Evolutionary conservation across 2,113 vertebrate genomes (phyloP).

Genomic region (Murina feae): DNA sequence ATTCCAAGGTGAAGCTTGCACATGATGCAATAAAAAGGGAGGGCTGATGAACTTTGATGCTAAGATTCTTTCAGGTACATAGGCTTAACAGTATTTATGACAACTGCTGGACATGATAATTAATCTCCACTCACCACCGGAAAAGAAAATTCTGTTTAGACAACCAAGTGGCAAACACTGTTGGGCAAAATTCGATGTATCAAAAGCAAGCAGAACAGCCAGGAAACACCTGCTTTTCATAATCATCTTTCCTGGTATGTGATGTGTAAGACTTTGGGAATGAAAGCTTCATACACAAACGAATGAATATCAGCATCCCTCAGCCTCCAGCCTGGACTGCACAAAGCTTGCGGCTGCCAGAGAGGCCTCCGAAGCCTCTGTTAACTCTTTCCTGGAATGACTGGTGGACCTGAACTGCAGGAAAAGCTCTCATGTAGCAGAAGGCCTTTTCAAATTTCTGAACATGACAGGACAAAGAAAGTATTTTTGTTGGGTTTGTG

Average conservation of each 20-base stretch:
- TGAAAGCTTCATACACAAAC: conserved; percentile 52
- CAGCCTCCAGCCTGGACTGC: neutral
- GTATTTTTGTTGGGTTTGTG: neutral
- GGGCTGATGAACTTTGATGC: neutral
- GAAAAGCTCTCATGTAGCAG: neutral
- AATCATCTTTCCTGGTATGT: conserved; percentile 50
- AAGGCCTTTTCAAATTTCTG: conserved; percentile 44
- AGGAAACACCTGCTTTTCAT: conserved; percentile 45
- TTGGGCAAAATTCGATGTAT: conserved; percentile 12
- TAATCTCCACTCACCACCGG: neutral
- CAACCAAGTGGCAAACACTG: conserved; percentile 22
- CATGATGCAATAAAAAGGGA: neutral
- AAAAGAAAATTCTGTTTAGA: conserved; percentile 41
- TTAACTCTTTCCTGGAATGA: conserved; percentile 43
- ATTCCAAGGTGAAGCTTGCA: neutral
- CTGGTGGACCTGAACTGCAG: neutral
- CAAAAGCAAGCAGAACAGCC: conserved; percentile 20
- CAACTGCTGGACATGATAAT: neutral
- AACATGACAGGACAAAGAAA: conserved; percentile 25
- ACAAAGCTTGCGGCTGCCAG: conserved; percentile 35
- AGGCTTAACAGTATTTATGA: neutral
- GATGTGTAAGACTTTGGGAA: conserved; percentile 51
- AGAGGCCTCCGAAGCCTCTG: neutral
- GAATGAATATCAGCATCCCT: conserved; percentile 38
- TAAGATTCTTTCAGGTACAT: neutral